Conservation (phyloP, 2,113 vertebrate species). For the Amazona guildingii region DNA sequence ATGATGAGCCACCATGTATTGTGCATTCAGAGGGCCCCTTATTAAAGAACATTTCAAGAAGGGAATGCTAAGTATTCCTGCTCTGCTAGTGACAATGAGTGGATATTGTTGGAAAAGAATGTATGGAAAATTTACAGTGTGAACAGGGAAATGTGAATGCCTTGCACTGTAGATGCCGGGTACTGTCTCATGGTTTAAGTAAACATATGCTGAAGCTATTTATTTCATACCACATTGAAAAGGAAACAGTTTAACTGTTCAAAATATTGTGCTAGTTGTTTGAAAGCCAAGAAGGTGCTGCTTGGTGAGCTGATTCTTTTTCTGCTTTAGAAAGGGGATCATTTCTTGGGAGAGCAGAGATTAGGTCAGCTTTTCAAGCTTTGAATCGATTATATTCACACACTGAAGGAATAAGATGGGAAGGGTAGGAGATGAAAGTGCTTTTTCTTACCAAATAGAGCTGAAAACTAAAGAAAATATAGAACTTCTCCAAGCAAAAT, state of each 20-base stretch:
- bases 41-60: neutral
- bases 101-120: neutral
- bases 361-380: slow-evolving; percentile 2
- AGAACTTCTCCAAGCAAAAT: neutral
- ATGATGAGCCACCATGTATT: neutral
- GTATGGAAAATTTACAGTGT: neutral
- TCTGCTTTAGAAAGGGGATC: neutral
- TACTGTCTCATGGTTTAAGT: neutral
- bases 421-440: neutral
- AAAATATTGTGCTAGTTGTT: neutral
- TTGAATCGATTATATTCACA: neutral
- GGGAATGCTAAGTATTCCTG: neutral
- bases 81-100: neutral
- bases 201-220: neutral
- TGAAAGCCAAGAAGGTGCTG: neutral
- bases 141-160: neutral
- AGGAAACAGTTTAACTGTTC: neutral
- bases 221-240: neutral
- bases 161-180: neutral
- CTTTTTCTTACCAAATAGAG: neutral
- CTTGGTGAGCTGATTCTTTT: neutral
- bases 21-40: neutral
- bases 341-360: neutral
- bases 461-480: neutral
- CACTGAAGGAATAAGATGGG: neutral